Evolutionary conservation across 2,888 invertebrate genomes (phyloP).

Genomic region (Entomobrya multifasciata): DNA sequence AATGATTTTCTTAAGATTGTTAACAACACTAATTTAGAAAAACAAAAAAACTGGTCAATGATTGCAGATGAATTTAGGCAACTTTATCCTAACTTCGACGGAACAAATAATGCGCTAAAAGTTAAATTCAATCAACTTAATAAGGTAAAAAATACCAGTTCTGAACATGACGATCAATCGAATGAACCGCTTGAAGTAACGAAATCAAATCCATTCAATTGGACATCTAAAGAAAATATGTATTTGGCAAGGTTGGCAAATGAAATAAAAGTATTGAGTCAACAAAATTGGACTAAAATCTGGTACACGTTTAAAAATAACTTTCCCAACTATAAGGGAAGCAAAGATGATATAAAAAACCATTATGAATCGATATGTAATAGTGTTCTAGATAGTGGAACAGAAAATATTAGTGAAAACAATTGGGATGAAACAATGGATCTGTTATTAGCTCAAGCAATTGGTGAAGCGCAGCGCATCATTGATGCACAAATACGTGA

Average conservation of each 20-base stretch:
- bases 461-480: neutral
- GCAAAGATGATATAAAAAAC: neutral
- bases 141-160: neutral
- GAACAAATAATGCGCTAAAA: neutral
- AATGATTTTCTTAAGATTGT: neutral
- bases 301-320: neutral
- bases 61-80: neutral
- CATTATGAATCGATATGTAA: constrained; percentile 1
- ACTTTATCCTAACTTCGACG: neutral
- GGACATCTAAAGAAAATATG: neutral
- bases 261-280: neutral
- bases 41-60: neutral
- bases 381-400: neutral
- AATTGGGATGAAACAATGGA: neutral
- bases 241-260: neutral
- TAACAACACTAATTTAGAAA: neutral
- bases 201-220: too few species aligned
- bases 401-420: neutral
- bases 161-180: too few species aligned
- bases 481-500: constrained; percentile 14
- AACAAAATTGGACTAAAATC: constrained; percentile 7
- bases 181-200: too few species aligned
- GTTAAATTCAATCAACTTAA: neutral
- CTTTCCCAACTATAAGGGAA: neutral
- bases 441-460: neutral